Percentiles rank a stretch among this genome's conserved stretches.
phyloP scores from a whole-genome alignment of 2,113 vertebrate species.

The Psettodes erumei region DNA sequence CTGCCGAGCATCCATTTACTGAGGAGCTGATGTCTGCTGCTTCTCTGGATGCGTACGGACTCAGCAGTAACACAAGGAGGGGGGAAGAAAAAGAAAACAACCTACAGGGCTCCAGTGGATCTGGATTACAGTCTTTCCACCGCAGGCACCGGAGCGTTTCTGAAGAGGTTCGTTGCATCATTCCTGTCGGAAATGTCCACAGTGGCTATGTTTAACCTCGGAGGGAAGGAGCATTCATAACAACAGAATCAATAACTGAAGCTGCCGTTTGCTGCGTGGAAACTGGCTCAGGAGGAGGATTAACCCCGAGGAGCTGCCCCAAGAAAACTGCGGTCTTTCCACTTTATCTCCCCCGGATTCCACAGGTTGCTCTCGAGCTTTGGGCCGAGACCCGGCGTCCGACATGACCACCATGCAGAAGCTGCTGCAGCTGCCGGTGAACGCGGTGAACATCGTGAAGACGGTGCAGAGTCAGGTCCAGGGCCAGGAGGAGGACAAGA shows the following conservation, averaged over 20 bases:
- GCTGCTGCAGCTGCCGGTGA: constrained; percentile 88
- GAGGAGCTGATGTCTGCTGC: constrained; percentile 62
- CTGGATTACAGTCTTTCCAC: constrained; percentile 38
- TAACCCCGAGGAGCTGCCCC: background rate
- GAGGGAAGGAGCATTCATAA: constrained; percentile 21
- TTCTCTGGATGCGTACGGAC: constrained; percentile 39
- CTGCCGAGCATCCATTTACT: constrained; percentile 73
- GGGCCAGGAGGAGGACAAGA: constrained; percentile 86
- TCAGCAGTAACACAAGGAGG: constrained; percentile 46
- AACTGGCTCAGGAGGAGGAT: constrained; percentile 26
- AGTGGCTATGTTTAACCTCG: constrained; percentile 16
- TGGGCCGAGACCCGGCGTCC: constrained; percentile 6
- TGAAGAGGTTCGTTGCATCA: constrained; percentile 25
- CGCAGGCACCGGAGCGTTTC: constrained; percentile 14
- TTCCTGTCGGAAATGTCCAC: constrained; percentile 26
- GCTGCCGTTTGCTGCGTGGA: constrained; percentile 8
- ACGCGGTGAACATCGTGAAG: constrained; percentile 83
- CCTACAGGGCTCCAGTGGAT: constrained; percentile 25
- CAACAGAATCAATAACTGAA: constrained; percentile 12
- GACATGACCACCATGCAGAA: constrained; percentile 87
- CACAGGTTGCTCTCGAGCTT: constrained; percentile 31
- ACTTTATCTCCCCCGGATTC: constrained; percentile 6
- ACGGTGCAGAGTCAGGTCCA: constrained; percentile 76
- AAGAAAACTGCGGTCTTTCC: constrained; percentile 3
- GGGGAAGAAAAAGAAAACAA: background rate